Evolutionary conservation across 1,140 invertebrate species (phyloP).

Genomic region (Pararge aegeria): DNA sequence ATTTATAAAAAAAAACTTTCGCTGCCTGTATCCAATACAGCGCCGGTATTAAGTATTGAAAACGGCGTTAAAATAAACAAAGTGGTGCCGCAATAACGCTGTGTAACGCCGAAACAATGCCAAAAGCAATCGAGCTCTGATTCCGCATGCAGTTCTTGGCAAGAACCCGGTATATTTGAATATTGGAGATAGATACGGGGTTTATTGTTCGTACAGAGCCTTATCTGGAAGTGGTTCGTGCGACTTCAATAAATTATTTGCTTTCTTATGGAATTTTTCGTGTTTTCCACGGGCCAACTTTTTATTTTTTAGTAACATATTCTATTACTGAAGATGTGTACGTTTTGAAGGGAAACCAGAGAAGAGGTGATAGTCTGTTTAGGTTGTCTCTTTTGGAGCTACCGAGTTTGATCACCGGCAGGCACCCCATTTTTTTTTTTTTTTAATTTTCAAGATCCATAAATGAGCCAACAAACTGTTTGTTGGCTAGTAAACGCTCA

Average conservation of each 20-base stretch:
- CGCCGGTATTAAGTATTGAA: neutral
- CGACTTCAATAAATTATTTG: neutral
- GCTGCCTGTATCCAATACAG: neutral
- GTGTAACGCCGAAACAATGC: conserved; percentile 3
- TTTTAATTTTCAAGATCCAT: no score
- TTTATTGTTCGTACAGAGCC: conserved; percentile 5
- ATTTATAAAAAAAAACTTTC: neutral
- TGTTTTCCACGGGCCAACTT: no score
- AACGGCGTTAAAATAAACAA: neutral
- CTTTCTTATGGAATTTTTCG: neutral
- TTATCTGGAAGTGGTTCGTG: conserved; percentile 4
- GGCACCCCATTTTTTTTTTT: no score
- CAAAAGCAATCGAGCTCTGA: conserved; percentile 2
- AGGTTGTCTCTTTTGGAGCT: no score
- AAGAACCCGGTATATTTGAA: conserved; percentile 2
- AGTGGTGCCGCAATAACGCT: neutral
- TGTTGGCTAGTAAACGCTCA: no score
- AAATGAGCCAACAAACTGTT: no score
- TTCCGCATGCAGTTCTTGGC: conserved; percentile 3
- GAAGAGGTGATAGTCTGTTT: no score
- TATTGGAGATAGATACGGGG: conserved; percentile 7
- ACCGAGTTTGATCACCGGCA: no score
- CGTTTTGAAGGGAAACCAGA: no score
- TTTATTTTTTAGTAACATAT: no score
- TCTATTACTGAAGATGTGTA: no score